Conservation (phyloP, 2,888 invertebrate genomes). For the Cantharis lateralis region DNA sequence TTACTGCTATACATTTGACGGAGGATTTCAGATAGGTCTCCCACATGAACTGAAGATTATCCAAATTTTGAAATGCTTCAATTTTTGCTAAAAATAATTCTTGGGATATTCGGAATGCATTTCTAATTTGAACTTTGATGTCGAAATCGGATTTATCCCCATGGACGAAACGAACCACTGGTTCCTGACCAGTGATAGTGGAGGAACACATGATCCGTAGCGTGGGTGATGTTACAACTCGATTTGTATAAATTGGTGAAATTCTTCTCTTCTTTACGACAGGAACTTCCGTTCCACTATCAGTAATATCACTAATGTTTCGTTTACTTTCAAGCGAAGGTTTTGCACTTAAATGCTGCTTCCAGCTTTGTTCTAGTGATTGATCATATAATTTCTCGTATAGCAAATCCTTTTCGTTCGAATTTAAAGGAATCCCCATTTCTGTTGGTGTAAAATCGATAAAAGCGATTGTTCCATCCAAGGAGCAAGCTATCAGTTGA, state of each 20-base stretch:
- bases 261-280: conserved; percentile 88
- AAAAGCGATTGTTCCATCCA: conserved; percentile 92
- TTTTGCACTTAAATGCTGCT: conserved; percentile 66
- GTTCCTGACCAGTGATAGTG: neutral
- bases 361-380: conserved; percentile 54
- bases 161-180: neutral
- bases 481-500: conserved; percentile 89
- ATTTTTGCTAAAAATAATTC: conserved; percentile 64
- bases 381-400: conserved; percentile 88
- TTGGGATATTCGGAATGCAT: conserved; percentile 58
- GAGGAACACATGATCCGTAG: neutral
- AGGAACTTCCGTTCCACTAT: conserved; percentile 62
- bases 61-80: conserved; percentile 62
- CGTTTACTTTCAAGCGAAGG: conserved; percentile 61
- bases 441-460: conserved; percentile 86
- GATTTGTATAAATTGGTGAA: conserved; percentile 65
- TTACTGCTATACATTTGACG: conserved; percentile 65
- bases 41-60: conserved; percentile 68
- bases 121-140: conserved; percentile 45
- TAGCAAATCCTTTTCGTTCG: conserved; percentile 81
- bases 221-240: neutral
- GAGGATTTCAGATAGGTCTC: conserved; percentile 69
- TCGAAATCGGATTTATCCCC: neutral
- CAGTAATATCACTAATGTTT: conserved; percentile 51
- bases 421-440: conserved; percentile 82